Conservation (phyloP, 1,140 invertebrate genomes). For the Arion vulgaris region DNA sequence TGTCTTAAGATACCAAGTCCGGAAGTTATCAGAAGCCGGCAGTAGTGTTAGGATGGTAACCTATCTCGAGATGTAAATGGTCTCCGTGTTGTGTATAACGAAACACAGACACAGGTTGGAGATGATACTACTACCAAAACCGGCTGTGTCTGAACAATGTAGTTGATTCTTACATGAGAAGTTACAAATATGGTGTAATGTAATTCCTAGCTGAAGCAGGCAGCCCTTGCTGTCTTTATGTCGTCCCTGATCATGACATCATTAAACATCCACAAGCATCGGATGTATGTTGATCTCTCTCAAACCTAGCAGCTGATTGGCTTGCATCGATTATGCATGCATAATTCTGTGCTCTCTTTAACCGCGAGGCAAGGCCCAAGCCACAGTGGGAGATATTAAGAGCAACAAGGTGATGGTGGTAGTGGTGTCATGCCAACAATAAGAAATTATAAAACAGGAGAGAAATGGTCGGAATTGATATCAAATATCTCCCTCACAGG, state of each 20-base stretch:
- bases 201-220: background rate
- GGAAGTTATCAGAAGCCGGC: no score
- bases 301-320: background rate
- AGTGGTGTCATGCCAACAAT: background rate
- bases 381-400: background rate
- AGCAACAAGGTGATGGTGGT: constrained; percentile 14
- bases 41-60: no score
- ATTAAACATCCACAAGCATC: background rate
- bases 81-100: no score
- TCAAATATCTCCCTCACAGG: background rate
- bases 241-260: background rate
- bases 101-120: no score
- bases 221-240: background rate
- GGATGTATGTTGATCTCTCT: background rate
- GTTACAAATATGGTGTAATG: no score
- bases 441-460: background rate
- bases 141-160: no score
- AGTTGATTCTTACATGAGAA: no score
- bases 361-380: background rate
- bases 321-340: constrained; percentile 9
- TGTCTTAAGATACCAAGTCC: background rate
- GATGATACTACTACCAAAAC: no score
- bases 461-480: background rate
- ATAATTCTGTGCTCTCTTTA: background rate
- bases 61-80: no score